These are phyloP conservation scores for Sarcophaga caerulescens DNA, from an alignment of 2,888 invertebrate genomes.

Conservation along the genomic window DNA sequence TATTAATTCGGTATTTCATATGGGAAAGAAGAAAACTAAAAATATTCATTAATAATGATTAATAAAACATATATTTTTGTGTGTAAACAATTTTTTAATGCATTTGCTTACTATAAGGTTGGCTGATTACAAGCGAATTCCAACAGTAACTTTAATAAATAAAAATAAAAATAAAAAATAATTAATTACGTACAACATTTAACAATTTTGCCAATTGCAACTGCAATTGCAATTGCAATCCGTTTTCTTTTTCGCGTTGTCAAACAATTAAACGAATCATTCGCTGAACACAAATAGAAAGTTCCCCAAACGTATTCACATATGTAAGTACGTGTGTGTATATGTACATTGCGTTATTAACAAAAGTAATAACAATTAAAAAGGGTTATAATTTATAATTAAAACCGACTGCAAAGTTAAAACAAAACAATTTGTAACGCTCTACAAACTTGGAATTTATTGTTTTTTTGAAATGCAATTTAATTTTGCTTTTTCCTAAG, in stretches of 20 bases:
- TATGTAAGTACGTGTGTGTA: no score
- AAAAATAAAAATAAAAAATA: no score
- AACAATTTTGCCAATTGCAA: background rate
- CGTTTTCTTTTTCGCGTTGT: slow-evolving; percentile 29
- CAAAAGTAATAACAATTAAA: slow-evolving; percentile 60
- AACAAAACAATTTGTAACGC: slow-evolving; percentile 54
- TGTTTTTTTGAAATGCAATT: background rate
- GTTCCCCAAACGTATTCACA: slow-evolving; percentile 7
- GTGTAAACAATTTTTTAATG: no score
- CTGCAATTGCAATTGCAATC: slow-evolving; percentile 7
- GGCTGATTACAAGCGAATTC: no score
- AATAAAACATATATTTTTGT: no score
- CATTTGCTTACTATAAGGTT: no score
- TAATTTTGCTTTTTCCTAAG: background rate
- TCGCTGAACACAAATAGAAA: slow-evolving; percentile 55
- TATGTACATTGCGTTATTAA: slow-evolving; percentile 5
- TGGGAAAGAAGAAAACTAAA: no score
- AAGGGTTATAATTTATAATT: slow-evolving; percentile 64
- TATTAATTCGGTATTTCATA: no score
- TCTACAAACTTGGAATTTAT: slow-evolving; percentile 32
- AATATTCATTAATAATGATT: no score
- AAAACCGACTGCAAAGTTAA: slow-evolving; percentile 54
- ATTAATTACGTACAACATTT: no score
- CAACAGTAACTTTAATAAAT: no score
- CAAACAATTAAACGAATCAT: slow-evolving; percentile 38